Base-by-base conservation (phyloP, 2,888 invertebrate species). In the Xestia sexstrigata region DNA sequence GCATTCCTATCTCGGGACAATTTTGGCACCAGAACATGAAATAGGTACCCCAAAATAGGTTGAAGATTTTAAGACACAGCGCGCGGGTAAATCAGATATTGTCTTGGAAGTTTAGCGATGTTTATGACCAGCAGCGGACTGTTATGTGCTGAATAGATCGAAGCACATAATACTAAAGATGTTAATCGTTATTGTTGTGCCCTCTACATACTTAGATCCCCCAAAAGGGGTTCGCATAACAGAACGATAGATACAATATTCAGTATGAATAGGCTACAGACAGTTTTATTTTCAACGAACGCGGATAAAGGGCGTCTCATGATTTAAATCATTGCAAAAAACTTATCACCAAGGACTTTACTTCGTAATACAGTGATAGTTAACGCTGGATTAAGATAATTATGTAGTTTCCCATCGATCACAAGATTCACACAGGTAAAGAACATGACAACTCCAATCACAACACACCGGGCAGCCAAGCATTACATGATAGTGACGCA, bases 401-500 rank as follows among this genome's bases (percentile, higher is more conserved):
- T 4, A 17, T 17, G 17, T 17, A 39, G 20, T 1, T 42, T 26
- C 26, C 23, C 17, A 65, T 74, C 30, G 62, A 70, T 58, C 45
- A 62, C 52, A 47, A 63, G 47, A 45, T n/a, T 23, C 26, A 65
- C 35, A 55, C 55, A 39, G 58, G 69, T 81, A 72, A 67, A 72
- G 66, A 70, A 67, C 26, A 62, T 66, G 67, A 39, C 62, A 77
- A 68, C 9, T 58, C 42, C 52, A 71, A 74, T 60, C 23, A 69
- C 17, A 72, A 72, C 30, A 68, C 20, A 76, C 70, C 58, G 26
- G 45, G 20, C 62, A 79, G n/a, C 45, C 26, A 49, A 20, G 39
- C 74, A 70, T 78, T 85, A 78, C 74, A 74, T 85, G 71, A 60
- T 49, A 60, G 35, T 87, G 88, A 82, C 84, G 84, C 76, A 83